Evolutionary conservation across 2,797 vertebrate species (phyloP).

Genomic region (Paramormyrops hopkinsi): DNA sequence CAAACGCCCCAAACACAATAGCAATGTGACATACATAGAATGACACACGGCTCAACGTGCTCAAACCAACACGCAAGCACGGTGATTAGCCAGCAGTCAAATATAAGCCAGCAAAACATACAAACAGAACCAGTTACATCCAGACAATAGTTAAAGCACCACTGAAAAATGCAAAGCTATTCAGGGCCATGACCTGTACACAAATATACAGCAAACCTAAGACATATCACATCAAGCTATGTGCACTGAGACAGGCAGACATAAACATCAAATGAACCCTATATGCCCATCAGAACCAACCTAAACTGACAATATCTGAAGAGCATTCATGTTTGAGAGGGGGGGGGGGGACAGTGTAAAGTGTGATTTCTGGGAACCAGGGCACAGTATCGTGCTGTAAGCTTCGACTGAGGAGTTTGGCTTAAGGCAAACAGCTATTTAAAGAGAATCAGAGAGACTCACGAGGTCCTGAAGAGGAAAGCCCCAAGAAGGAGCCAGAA

Average conservation of each 20-base stretch:
- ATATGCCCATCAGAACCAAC: background rate
- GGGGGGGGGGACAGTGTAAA: background rate
- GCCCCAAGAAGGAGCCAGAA: constrained; percentile 7
- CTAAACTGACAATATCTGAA: constrained; percentile 25
- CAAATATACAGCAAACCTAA: background rate
- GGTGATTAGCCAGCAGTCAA: background rate
- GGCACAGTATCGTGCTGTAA: constrained; percentile 28
- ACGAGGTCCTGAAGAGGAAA: constrained; percentile 26
- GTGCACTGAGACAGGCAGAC: background rate
- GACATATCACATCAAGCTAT: background rate
- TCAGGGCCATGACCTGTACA: background rate
- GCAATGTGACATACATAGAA: background rate
- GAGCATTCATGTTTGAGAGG: background rate
- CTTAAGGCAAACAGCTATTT: constrained; percentile 40
- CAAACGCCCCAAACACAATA: background rate
- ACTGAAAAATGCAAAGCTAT: background rate
- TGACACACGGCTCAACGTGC: background rate
- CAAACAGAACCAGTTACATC: background rate
- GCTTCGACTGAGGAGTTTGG: constrained; percentile 20
- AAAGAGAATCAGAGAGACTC: constrained; percentile 33
- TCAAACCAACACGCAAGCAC: background rate
- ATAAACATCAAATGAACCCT: constrained; percentile 16
- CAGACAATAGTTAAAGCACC: background rate
- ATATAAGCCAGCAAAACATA: background rate
- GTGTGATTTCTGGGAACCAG: constrained; percentile 12